phyloP scores from a whole-genome alignment of 2,888 invertebrate genomes.

The Vesta saturnalis region DNA sequence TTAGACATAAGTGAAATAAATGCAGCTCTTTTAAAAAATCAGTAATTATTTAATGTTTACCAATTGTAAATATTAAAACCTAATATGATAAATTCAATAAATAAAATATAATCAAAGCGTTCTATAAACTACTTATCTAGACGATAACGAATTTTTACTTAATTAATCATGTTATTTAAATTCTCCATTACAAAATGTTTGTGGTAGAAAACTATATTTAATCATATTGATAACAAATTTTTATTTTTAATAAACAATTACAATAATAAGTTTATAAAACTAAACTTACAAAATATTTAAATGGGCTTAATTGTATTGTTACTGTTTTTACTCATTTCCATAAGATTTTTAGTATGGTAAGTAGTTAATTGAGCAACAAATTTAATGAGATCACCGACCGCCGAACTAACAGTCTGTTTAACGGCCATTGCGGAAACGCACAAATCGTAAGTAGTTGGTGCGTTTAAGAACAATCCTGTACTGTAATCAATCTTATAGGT shows the following conservation, averaged over 20 bases:
- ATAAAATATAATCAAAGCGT: too few species aligned
- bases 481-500: conserved; percentile 8
- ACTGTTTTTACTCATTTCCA: neutral
- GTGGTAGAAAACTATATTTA: neutral
- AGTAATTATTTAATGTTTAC: too few species aligned
- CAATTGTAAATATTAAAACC: too few species aligned
- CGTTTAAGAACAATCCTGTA: neutral
- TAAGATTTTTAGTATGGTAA: conserved; percentile 1
- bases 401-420: conserved; percentile 9
- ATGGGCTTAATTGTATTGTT: neutral
- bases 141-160: too few species aligned
- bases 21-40: too few species aligned
- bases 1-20: too few species aligned
- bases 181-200: too few species aligned
- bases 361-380: conserved; percentile 13
- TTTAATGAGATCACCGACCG: conserved; percentile 4
- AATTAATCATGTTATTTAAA: too few species aligned
- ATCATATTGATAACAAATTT: neutral
- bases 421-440: conserved; percentile 26
- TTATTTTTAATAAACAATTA: neutral
- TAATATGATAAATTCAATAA: too few species aligned
- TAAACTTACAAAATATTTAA: neutral
- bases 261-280: neutral
- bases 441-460: conserved; percentile 10
- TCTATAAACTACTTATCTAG: too few species aligned